Percentiles rank a stretch among this genome's conserved stretches.
Conservation (phyloP, 2,797 vertebrate species). For the Jordanella pulchra region DNA sequence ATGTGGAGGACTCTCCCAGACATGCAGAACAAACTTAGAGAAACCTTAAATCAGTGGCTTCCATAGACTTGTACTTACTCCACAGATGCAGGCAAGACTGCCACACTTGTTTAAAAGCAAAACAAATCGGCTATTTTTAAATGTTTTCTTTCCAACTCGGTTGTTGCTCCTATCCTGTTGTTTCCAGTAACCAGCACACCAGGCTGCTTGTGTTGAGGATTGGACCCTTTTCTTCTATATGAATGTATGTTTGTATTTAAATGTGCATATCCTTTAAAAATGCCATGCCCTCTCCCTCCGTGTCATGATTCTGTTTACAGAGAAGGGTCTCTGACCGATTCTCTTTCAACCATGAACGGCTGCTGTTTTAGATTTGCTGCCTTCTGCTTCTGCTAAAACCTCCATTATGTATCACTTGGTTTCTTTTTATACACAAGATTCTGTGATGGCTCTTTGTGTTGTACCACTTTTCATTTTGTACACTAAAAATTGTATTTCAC, state of each 20-base stretch:
- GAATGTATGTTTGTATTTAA: constrained; percentile 73
- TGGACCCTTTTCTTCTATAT: constrained; percentile 30
- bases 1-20: constrained; percentile 23
- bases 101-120: constrained; percentile 72
- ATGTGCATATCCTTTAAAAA: constrained; percentile 71
- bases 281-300: constrained; percentile 47
- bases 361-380: constrained; percentile 19
- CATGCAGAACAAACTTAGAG: constrained; percentile 49
- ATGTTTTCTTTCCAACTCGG: constrained; percentile 50
- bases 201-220: constrained; percentile 54
- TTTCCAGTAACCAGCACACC: constrained; percentile 56
- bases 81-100: constrained; percentile 70
- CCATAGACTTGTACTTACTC: constrained; percentile 68
- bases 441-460: constrained; percentile 24
- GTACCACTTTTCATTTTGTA: constrained; percentile 36
- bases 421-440: constrained; percentile 22
- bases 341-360: constrained; percentile 4
- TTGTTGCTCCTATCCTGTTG: constrained; percentile 40
- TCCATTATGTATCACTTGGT: background rate
- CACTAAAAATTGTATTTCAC: constrained; percentile 27
- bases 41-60: constrained; percentile 69
- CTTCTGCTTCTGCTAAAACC: constrained; percentile 14
- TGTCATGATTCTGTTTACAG: constrained; percentile 65
- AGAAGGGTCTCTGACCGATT: constrained; percentile 20
- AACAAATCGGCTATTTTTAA: constrained; percentile 56